Evolutionary conservation across 2,113 vertebrate genomes (phyloP), one percentile per base, ranked within the genome.

Genomic region (Sprattus sprattus): DNA sequence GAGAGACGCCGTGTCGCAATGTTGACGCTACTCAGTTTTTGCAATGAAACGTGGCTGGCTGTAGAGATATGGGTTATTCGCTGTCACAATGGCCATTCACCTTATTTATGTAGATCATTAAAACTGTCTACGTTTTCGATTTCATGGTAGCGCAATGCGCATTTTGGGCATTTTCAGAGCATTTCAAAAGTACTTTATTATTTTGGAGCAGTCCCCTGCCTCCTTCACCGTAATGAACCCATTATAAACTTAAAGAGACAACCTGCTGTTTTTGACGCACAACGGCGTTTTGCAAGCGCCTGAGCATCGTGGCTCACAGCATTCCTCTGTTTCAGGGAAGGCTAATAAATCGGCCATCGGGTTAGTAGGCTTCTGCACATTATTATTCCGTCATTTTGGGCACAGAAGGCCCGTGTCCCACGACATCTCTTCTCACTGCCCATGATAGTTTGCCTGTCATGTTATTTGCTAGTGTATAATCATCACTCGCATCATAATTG

Each of bases 131-230:
- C 64, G 64, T 71, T 71, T 83, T 64, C n/a, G 54, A 44, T 60
- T 90, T 82, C 83, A 87, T 90, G 90, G 89, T 90, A 92, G 89
- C 93, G 93, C 94, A 94, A 86, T 94, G 93, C 92, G 93, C 91
- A 91, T 93, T 94, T 92, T 92, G 85, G 92, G 88, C 90, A 86
- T 16, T 84, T 88, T 60, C 78, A 22, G 22, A 87, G 64, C 82
- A 3, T 71, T 32, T 28, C 25, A 25, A 71, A 71, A 71, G 10
- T 28, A 71, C 32, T 25, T 71, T 32, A 71, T 11, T 71, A 11
- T 71, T 71, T 28, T 71, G 64, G 9, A 71, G 2, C 64, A 13
- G 10, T 10, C 10, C n/a, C 7, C 11, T 71, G 64, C 10, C 64
- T 71, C 64, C n/a, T 32, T 28, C 64, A 13, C 11, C 81, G 87